Evolutionary conservation across 2,113 vertebrate species (phyloP), one percentile per base, ranked within the genome.

Genomic region (Ceuthmochares aereus): DNA sequence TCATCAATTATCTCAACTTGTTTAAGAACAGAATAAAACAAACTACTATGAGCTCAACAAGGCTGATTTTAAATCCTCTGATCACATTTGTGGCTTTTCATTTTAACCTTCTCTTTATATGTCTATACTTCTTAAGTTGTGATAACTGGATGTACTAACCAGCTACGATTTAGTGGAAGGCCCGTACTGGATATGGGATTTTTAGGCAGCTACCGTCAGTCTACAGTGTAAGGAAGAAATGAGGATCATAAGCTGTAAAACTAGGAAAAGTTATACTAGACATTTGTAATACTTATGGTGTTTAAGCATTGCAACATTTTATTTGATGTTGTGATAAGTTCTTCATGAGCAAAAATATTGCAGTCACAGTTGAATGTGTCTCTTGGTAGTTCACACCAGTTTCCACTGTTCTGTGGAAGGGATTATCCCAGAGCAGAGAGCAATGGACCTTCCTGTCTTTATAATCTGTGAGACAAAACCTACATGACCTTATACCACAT

Each of bases 361-460:
- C 20, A 4, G 4, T n/a, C 15, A 43, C 9, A n/a, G 20, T 37
- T 58, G 36, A n/a, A 6, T 14, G 17, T 43, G 9, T 40, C 4
- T 51, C 55, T 84, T 3, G 3, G 10, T 3, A 49, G 7, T 14
- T 7, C 1, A 1, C 2, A 67, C 13, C 12, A 5, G 15, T 51
- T 72, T 21, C 19, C 19, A 22, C 8, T 23, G 12, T 21, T 13
- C 52, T 40, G 22, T 20, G 67, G 47, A 67, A 14, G 10, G 16
- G 21, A 45, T 47, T 14, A 60, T 10, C 14, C 18, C 37, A 59
- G n/a, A 62, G 36, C 37, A 67, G n/a, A 54, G 5, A 67, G 20
- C 12, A 30, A 23, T 12, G 47, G 14, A 94, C 11, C 8, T 49
- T 78, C 56, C 32, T 6, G 26, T 12, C 19, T 70, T 67, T 70